Percentiles rank a stretch among this genome's conserved stretches.
These are phyloP conservation scores for Acomys russatus DNA, from an alignment of 2,797 vertebrate genomes.

Conservation along the genomic window DNA sequence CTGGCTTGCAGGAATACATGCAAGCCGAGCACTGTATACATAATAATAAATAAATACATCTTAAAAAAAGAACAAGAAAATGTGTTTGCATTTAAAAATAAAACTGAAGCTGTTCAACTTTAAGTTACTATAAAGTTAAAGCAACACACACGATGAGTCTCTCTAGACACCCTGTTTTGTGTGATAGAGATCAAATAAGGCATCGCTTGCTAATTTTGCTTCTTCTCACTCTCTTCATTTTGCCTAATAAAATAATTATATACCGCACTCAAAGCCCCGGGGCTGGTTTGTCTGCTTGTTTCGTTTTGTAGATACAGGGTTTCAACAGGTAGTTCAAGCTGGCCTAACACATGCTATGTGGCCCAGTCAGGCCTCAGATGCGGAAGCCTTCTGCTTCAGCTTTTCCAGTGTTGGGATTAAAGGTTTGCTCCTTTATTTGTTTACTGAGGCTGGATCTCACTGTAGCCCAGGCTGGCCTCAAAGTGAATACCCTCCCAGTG, in stretches of 20 bases:
- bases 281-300: background rate
- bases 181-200: background rate
- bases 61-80: too few species aligned
- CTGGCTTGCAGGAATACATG: too few species aligned
- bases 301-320: background rate
- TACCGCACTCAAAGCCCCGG: slow-evolving; percentile 12
- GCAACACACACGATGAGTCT: background rate
- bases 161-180: background rate
- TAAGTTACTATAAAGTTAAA: background rate
- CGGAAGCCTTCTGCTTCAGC: background rate
- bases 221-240: slow-evolving; percentile 34
- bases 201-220: slow-evolving; percentile 43
- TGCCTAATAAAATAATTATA: slow-evolving; percentile 39
- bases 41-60: too few species aligned
- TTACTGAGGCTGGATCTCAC: background rate
- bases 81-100: background rate
- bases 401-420: background rate
- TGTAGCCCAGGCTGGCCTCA: background rate
- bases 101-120: background rate
- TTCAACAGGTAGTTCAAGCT: background rate
- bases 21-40: too few species aligned
- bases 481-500: background rate
- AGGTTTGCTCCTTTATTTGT: background rate
- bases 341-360: background rate
- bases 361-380: background rate